Percentiles rank a stretch among this genome's conserved stretches.
Conservation (phyloP, 2,113 vertebrate genomes). For the Hypomesus transpacificus region DNA sequence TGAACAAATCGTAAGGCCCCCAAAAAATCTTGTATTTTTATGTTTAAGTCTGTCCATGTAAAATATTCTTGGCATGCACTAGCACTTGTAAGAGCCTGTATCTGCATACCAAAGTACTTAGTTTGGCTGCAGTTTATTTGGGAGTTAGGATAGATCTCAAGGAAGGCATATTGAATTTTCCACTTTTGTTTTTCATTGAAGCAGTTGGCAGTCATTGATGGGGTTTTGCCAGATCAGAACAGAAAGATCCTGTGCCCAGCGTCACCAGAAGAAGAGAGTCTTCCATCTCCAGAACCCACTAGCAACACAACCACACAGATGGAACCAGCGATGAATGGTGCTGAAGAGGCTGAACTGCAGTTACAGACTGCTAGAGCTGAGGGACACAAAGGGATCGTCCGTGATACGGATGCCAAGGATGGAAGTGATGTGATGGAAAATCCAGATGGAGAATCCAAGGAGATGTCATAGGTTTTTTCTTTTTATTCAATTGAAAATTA, state of each 20-base stretch:
- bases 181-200: slow-evolving; percentile 27
- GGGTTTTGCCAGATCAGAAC: slow-evolving; percentile 40
- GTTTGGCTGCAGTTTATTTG: too few species aligned
- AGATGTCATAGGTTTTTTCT: neutral
- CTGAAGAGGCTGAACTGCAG: neutral
- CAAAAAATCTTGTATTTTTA: slow-evolving; percentile 2
- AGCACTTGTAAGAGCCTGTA: neutral
- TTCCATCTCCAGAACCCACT: slow-evolving; percentile 33
- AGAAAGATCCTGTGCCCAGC: slow-evolving; percentile 6
- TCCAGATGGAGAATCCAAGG: neutral
- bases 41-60: neutral
- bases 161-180: neutral
- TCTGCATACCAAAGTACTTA: neutral
- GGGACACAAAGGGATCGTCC: slow-evolving; percentile 11
- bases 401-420: neutral
- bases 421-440: neutral
- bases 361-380: slow-evolving; percentile 1
- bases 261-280: slow-evolving; percentile 10
- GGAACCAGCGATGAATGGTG: slow-evolving; percentile 47
- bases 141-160: too few species aligned
- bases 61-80: slow-evolving; percentile 5
- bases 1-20: too few species aligned
- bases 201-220: slow-evolving; percentile 58
- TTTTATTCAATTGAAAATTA: neutral
- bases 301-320: slow-evolving; percentile 30